Evolutionary conservation across 2,888 invertebrate genomes (phyloP).

Genomic region (Scaptomyza flava): DNA sequence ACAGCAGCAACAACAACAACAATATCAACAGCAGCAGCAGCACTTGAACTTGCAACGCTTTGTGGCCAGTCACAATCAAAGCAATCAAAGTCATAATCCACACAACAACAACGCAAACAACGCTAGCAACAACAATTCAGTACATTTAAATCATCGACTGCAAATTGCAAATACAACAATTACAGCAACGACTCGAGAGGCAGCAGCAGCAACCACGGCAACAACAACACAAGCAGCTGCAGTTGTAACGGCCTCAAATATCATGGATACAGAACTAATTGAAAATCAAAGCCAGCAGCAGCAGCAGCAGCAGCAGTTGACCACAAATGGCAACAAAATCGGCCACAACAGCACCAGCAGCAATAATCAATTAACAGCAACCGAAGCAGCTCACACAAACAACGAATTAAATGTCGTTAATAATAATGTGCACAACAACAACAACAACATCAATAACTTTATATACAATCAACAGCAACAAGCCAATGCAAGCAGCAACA

Average conservation of each 20-base stretch:
- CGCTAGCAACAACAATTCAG: slow-evolving; percentile 63
- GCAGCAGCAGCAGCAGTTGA: slow-evolving; percentile 57
- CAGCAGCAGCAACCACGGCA: slow-evolving; percentile 34
- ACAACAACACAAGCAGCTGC: slow-evolving; percentile 36
- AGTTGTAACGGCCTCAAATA: slow-evolving; percentile 44
- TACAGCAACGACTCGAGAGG: slow-evolving; percentile 79
- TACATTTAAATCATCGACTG: slow-evolving; percentile 78
- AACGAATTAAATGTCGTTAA: slow-evolving; percentile 80
- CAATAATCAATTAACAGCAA: slow-evolving; percentile 68
- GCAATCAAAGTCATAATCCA: slow-evolving; percentile 55
- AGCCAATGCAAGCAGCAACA: slow-evolving; percentile 46
- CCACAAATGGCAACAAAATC: slow-evolving; percentile 73
- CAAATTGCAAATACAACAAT: slow-evolving; percentile 83
- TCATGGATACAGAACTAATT: slow-evolving; percentile 79
- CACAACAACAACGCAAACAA: slow-evolving; percentile 62
- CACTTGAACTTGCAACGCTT: slow-evolving; percentile 82
- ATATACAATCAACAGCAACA: slow-evolving; percentile 75
- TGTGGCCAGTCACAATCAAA: slow-evolving; percentile 79
- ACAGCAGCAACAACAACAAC: slow-evolving; percentile 68
- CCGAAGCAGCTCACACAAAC: slow-evolving; percentile 63
- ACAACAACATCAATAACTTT: slow-evolving; percentile 74
- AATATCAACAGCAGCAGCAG: slow-evolving; percentile 76
- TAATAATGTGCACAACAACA: slow-evolving; percentile 62
- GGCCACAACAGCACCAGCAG: slow-evolving; percentile 65
- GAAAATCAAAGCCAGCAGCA: slow-evolving; percentile 75